Conservation (phyloP, 2,797 vertebrate genomes). For the Myiothlypis chrysogaster region DNA sequence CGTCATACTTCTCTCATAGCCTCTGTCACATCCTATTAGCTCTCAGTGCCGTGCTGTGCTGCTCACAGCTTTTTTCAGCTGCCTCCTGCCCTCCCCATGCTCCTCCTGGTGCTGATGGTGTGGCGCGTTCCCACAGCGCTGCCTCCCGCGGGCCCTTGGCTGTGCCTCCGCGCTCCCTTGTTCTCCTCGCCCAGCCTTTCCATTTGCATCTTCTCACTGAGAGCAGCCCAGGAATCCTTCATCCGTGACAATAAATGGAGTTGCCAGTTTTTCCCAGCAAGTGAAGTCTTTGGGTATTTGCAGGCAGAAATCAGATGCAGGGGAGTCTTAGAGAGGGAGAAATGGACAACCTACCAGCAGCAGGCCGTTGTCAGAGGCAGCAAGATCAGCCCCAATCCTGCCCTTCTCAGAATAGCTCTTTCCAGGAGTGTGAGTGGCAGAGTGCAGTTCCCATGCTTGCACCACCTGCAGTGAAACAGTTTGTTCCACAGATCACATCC, state of each 20-base stretch:
- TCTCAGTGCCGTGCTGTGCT: neutral
- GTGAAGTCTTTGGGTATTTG: neutral
- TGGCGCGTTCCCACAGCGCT: neutral
- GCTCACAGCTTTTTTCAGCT: neutral
- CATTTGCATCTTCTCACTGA: neutral
- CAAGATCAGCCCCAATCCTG: neutral
- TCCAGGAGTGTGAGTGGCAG: neutral
- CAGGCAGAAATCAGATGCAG: neutral
- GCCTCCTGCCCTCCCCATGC: neutral
- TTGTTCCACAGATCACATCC: neutral
- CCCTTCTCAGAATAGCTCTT: neutral
- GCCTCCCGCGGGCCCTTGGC: neutral
- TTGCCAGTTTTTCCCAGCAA: neutral
- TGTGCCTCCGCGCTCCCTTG: neutral
- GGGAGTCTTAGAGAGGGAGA: neutral
- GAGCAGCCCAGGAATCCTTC: neutral
- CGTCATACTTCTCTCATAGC: neutral
- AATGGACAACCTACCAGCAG: neutral
- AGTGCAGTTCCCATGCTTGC: fast-evolving
- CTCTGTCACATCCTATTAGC: neutral
- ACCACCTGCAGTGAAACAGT: neutral
- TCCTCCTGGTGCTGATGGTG: neutral
- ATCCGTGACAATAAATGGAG: neutral
- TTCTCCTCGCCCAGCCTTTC: neutral
- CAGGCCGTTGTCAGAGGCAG: neutral